Conservation (phyloP, 2,113 vertebrate genomes). For the Vicugna pacos region DNA sequence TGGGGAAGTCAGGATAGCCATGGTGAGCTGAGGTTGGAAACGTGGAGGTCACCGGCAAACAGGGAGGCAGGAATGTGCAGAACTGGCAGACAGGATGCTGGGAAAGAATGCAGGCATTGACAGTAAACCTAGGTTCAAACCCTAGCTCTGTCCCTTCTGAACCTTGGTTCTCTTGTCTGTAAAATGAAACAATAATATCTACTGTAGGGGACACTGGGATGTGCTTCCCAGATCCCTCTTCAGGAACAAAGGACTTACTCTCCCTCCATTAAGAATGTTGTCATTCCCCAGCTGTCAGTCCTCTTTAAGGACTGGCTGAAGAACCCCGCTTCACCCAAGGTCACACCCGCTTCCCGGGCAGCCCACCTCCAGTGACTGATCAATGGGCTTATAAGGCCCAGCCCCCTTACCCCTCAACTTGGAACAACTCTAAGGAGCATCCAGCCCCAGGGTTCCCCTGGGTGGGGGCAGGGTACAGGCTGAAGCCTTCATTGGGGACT, state of each 20-base stretch:
- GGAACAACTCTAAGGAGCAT: background rate
- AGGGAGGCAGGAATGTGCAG: background rate
- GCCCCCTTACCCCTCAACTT: too few relatives aligned
- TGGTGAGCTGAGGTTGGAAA: background rate
- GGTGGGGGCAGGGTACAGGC: background rate
- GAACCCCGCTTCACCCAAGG: background rate
- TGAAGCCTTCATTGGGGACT: background rate
- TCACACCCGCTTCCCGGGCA: background rate
- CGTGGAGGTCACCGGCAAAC: background rate
- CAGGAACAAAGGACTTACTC: background rate
- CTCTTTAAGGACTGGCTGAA: background rate
- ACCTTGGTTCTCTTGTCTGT: too few relatives aligned
- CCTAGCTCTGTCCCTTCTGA: too few relatives aligned
- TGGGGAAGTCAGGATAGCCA: background rate
- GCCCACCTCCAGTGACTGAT: background rate
- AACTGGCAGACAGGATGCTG: background rate
- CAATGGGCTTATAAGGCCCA: background rate
- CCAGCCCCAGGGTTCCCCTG: background rate
- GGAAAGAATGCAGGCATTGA: background rate
- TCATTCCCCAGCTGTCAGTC: background rate
- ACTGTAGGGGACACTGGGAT: too few relatives aligned
- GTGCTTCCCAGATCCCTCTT: too few relatives aligned
- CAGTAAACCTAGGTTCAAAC: too few relatives aligned
- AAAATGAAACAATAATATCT: too few relatives aligned
- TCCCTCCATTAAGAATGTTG: background rate